A percentile compares a stretch with the other conserved stretches of the same genome.
Evolutionary conservation across 2,797 vertebrate species (phyloP).

Genomic region (Xenentodon cancila): DNA sequence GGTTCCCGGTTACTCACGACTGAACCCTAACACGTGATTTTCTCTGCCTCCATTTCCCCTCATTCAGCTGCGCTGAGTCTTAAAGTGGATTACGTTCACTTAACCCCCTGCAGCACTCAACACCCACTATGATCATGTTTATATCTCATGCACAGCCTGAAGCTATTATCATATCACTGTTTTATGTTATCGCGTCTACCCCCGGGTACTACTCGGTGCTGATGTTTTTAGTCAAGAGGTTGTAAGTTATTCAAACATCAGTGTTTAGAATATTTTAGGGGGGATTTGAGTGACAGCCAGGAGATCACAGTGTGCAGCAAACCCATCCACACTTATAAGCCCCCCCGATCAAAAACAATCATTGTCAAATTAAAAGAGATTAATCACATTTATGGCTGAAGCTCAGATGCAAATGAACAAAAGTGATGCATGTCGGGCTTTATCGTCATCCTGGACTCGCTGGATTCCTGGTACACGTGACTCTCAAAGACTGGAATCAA

Average conservation of each 20-base stretch:
- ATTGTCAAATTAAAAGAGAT: conserved; percentile 45
- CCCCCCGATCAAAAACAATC: conserved; percentile 34
- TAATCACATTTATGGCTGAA: conserved; percentile 36
- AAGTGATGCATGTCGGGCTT: conserved; percentile 41
- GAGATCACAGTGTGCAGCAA: neutral
- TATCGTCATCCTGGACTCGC: neutral
- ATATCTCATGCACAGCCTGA: conserved; percentile 59
- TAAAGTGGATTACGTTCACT: conserved; percentile 56
- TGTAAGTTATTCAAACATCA: conserved; percentile 72
- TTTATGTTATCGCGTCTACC: conserved; percentile 54
- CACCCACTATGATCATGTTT: conserved; percentile 56
- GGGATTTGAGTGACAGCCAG: conserved; percentile 52
- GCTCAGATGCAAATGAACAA: conserved; percentile 43
- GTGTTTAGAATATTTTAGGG: conserved; percentile 45
- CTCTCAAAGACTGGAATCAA: no score
- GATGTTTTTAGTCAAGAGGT: conserved; percentile 63
- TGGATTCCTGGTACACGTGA: no score
- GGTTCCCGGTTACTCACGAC: conserved; percentile 34
- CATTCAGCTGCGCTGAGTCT: conserved; percentile 30
- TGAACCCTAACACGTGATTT: conserved; percentile 60
- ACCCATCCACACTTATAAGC: conserved; percentile 43
- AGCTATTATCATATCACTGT: conserved; percentile 62
- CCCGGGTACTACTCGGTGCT: conserved; percentile 46
- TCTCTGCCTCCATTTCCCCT: conserved; percentile 25
- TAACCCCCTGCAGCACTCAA: conserved; percentile 55